These are phyloP conservation scores for Homarus americanus DNA, from an alignment of 1,140 invertebrate genomes.

Conservation along the genomic window DNA sequence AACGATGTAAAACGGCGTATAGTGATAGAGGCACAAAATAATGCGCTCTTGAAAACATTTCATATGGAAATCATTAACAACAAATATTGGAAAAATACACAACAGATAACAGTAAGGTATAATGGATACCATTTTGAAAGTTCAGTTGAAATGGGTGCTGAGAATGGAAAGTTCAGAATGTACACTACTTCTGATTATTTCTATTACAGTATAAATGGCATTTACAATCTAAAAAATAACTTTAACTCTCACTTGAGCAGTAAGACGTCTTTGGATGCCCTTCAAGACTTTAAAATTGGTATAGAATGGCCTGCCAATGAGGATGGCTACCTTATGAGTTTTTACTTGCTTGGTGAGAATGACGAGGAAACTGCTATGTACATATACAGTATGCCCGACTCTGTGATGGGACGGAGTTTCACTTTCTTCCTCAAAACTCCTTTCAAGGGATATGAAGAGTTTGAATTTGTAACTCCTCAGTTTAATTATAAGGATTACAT, in stretches of 20 bases:
- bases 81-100: neutral
- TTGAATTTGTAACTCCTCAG: conserved; percentile 21
- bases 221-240: neutral
- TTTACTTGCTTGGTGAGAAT: neutral
- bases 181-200: neutral
- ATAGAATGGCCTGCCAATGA: neutral
- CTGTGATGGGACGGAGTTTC: conserved; percentile 19
- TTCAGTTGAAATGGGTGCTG: neutral
- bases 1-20: neutral
- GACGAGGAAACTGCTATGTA: neutral
- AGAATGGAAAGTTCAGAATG: neutral
- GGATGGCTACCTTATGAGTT: neutral
- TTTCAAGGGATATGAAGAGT: conserved; percentile 36
- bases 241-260: neutral
- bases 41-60: neutral
- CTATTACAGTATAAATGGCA: neutral
- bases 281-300: neutral
- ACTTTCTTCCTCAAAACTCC: conserved; percentile 13
- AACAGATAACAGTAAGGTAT: neutral
- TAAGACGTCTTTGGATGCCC: neutral
- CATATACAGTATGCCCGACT: conserved; percentile 7
- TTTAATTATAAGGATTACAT: neutral
- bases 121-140: neutral
- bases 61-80: neutral
- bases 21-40: too few relatives aligned